Conservation (phyloP, 2,113 vertebrate species). For the Nycticorax nycticorax region DNA sequence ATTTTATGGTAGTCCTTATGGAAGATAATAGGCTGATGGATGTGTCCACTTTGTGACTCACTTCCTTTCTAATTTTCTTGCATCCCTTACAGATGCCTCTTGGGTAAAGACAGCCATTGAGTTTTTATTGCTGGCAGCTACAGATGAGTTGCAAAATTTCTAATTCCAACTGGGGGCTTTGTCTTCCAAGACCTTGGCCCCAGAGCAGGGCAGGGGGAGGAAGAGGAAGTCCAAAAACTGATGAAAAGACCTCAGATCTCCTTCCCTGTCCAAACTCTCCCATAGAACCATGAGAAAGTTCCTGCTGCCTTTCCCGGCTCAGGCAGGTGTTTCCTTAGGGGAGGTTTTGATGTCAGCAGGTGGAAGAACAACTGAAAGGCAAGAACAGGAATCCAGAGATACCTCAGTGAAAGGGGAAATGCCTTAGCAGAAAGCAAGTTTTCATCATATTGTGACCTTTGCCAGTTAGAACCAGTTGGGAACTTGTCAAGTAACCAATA, state of each 20-base stretch:
- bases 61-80: not conserved
- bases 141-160: not conserved
- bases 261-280: not conserved
- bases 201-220: not conserved
- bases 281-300: not conserved
- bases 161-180: not conserved
- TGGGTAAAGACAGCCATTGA: not conserved
- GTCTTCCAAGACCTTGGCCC: not conserved
- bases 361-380: not conserved
- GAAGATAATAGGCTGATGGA: not conserved
- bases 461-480: not conserved
- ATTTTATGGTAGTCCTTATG: not conserved
- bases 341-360: not conserved
- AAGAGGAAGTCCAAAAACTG: not conserved
- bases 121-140: not conserved
- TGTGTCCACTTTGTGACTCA: not conserved
- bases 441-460: not conserved
- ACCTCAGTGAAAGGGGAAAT: not conserved
- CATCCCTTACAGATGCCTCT: not conserved
- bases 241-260: not conserved
- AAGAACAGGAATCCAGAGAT: not conserved
- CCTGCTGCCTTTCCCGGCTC: accelerated
- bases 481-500: not conserved
- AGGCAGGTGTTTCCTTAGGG: constrained; percentile 21
- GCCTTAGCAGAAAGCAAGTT: not conserved